Evolutionary conservation across 1,140 invertebrate genomes (phyloP), one percentile per base, ranked within the genome.

Genomic region (Euglossa dilemma): DNA sequence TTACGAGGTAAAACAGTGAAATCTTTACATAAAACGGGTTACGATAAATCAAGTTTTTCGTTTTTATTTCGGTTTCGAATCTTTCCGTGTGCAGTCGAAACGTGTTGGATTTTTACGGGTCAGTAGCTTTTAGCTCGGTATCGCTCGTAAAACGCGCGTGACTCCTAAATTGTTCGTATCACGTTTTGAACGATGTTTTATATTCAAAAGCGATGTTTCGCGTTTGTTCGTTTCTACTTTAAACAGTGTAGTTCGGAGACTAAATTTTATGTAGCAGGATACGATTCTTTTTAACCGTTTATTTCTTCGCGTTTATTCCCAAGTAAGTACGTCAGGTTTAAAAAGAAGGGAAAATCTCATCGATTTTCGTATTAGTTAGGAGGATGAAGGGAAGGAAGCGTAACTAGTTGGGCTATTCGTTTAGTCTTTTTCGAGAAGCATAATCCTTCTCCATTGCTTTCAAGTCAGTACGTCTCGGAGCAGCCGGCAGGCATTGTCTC

Each of bases 71-170:
- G 72, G 8, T 9, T 23, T 56, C 50, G 72, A 66, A 47, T 56
- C 28, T 56, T 28, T 59, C 36, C 18, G 23, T 25, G 54, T 14
- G 28, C 54, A 7, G 2, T 18, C 36, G 76, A 70, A 78, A 78
- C 52, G 64, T 25, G 76, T 78, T 61, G 66, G 56, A 50, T 71
- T 79, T 79, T 79, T 71, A 71, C 66, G 66, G 45, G 66, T 57
- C 54, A 69, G 66, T 71, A 54, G 76, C 54, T 59, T 79, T 70
- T 67, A 36, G 18, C 45, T 28, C 45, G 43, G 47, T 25, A 43
- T 18, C 9, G 43, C 66, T 71, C 77, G 77, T 79, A 70, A 79
- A 79, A 79, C 54, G 76, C 43, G 76, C 66, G 64, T 50, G 54
- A 61, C 54, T 79, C 20, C 28, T 28, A 70, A 79, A 79, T 79